Base-by-base conservation (phyloP, 2,113 vertebrate species). In the Corythoichthys haematopterus region DNA sequence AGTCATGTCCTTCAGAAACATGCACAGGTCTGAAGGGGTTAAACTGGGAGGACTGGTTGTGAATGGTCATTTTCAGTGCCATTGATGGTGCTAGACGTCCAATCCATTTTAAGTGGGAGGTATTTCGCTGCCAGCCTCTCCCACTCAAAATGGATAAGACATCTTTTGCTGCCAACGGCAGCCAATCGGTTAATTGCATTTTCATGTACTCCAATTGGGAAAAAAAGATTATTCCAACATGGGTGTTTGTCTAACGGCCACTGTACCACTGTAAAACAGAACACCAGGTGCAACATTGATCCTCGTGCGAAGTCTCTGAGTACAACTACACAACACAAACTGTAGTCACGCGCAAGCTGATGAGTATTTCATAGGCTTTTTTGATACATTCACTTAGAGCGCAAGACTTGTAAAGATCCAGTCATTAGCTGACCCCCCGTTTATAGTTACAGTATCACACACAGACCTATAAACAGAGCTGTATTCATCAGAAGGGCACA, bases 321-420 rank as follows among this genome's bases (percentile, higher is more conserved):
- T 57, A 12, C 70, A 69, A 64, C 60, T 62, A 9, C 68, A 68
- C 67, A 59, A 33, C 71, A 72, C 69, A 80, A 58, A 62, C 48
- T 36, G 20, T 63, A 72, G 66, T 57, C 33, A 14, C 33, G 14
- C 33, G 35, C 66, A 28, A 64, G 52, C 61, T 59, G 66, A 78
- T 84, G 46, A 67, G 62, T 36, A 65, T 83, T 85, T 86, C 66
- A 87, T 69, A 48, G 76, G 68, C 40, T 74, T 83, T 28, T 80
- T 71, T 76, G 72, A 83, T 80, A 67, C 40, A 37, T 79, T 77
- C 74, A 47, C 67, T 82, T 68, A 71, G 64, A 77, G 77, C 80
- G 68, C 76, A 68, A 66, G 76, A 81, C 79, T 84, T 79, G 84
- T 85, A 88, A 88, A 88, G 71, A 80, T 65, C 66, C 72, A 57